phyloP scores from a whole-genome alignment of 2,888 invertebrate genomes.

The Cylindroiulus punctatus region DNA sequence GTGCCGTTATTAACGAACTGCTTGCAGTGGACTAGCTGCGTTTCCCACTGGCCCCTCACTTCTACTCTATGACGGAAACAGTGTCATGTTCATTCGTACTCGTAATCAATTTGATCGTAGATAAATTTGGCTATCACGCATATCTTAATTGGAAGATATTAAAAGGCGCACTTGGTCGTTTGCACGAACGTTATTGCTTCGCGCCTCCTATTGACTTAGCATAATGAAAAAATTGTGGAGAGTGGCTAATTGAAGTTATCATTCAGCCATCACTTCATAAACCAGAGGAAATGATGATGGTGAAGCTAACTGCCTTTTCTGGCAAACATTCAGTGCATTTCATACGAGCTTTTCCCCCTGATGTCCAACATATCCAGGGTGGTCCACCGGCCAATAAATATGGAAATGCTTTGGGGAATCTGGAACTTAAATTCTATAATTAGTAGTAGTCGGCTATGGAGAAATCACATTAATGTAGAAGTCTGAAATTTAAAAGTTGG shows the following conservation, averaged over 20 bases:
- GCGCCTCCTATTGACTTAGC: slow-evolving; percentile 14
- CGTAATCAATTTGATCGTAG: slow-evolving; percentile 50
- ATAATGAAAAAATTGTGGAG: slow-evolving; percentile 38
- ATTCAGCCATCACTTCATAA: slow-evolving; percentile 49
- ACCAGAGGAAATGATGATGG: slow-evolving; percentile 34
- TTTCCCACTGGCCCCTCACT: slow-evolving; percentile 4
- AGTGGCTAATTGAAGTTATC: slow-evolving; percentile 53
- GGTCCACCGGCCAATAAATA: too few relatives aligned
- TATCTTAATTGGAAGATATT: slow-evolving; percentile 53
- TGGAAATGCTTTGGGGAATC: too few relatives aligned
- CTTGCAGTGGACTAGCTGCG: neutral
- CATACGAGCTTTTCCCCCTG: neutral
- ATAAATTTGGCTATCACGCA: slow-evolving; percentile 51
- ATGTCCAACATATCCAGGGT: neutral
- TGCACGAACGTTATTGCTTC: neutral
- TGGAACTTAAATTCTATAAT: too few relatives aligned
- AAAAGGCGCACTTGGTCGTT: slow-evolving; percentile 47
- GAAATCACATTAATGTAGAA: too few relatives aligned
- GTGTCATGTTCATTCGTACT: slow-evolving; percentile 49
- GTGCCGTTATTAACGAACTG: neutral
- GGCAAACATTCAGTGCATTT: slow-evolving; percentile 22
- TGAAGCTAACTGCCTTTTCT: neutral
- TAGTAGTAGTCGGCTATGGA: too few relatives aligned
- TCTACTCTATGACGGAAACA: neutral
- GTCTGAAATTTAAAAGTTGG: too few relatives aligned